Base-by-base conservation (phyloP, 2,888 invertebrate genomes). In the Drosophila antonietae region DNA sequence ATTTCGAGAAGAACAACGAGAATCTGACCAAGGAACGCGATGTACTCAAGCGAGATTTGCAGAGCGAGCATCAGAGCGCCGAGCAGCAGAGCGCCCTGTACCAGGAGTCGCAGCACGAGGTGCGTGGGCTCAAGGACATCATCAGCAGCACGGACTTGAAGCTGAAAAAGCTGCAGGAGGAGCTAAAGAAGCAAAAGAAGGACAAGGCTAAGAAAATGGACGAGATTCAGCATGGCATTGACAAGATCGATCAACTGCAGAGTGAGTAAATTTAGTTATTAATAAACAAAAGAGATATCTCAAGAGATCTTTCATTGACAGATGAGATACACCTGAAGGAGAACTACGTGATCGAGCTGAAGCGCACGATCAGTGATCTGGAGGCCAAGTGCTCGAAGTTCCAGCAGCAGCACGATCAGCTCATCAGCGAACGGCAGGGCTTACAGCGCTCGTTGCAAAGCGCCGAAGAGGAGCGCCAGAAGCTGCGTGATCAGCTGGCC, bases 391-490 rank as follows among this genome's bases (percentile, higher is more conserved):
- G 91, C 68, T 68, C 75, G 20, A 90, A 89, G 66, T 85, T 92
- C 3, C 94, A 96, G 69, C 96, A 95, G 65, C 93, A 96, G 14
- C 95, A 97, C 73, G 97, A 98, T 90, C 94, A 95, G 1, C 94
- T 96, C 0, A 93, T 96, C 10, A 95, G 95, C 15, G 98, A 98
- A 89, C 93, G 96, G 41, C 97, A 97, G 90, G 94, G 95, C 75
- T 94, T 96, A 84, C 96, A 96, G 89, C 97, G 97, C 91, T 95
- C 95, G 85, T 93, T 97, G 49, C 94, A 95, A 73, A 94, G 95
- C 75, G 93, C 94, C 0, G 94, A 95, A 2, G 96, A 96, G 39
- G 95, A 96, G 66, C 93, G 95, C 0, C 94, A 94, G 10, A 96
- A 96, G 83, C 90, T 96, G 39, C 96, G 95, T 88, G 94, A 95